Percentiles rank a stretch among this genome's conserved stretches.
Conservation (phyloP, 2,113 vertebrate genomes). For the Trinectes maculatus region DNA sequence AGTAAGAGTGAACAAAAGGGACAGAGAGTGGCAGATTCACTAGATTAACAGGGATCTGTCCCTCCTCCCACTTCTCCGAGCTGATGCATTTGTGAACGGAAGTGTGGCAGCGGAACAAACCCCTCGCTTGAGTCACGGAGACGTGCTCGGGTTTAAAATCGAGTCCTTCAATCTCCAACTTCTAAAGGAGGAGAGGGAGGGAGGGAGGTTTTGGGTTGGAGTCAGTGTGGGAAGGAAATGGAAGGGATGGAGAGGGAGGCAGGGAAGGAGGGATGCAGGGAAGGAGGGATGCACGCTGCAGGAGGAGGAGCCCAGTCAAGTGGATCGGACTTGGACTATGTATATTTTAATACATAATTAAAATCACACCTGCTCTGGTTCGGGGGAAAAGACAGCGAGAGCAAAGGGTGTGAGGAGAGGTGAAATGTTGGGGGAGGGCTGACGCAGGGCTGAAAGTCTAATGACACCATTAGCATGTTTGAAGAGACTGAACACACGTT, state of each 20-base stretch:
- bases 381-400: slow-evolving; percentile 39
- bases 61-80: slow-evolving; percentile 63
- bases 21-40: slow-evolving; percentile 70
- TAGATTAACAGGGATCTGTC: slow-evolving; percentile 80
- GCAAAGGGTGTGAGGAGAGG: slow-evolving; percentile 34
- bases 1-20: slow-evolving; percentile 73
- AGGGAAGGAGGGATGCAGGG: slow-evolving; percentile 3
- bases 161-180: slow-evolving; percentile 76
- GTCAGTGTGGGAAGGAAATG: slow-evolving; percentile 37
- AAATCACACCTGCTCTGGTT: slow-evolving; percentile 76
- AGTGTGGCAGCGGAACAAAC: slow-evolving; percentile 83
- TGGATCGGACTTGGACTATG: slow-evolving; percentile 56
- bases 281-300: slow-evolving; percentile 28
- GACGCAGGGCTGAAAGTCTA: slow-evolving; percentile 46
- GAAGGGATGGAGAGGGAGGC: slow-evolving; percentile 27
- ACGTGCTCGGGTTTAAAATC: slow-evolving; percentile 82
- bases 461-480: slow-evolving; percentile 73
- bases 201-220: slow-evolving; percentile 46
- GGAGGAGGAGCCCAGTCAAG: slow-evolving; percentile 66
- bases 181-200: slow-evolving; percentile 44
- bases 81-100: slow-evolving; percentile 76
- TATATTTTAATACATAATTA: slow-evolving; percentile 81
- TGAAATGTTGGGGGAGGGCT: slow-evolving; percentile 10
- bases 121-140: slow-evolving; percentile 78
- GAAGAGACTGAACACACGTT: slow-evolving; percentile 68